Evolutionary conservation across 1,140 invertebrate species (phyloP).

Genomic region (Drosophila willistoni): DNA sequence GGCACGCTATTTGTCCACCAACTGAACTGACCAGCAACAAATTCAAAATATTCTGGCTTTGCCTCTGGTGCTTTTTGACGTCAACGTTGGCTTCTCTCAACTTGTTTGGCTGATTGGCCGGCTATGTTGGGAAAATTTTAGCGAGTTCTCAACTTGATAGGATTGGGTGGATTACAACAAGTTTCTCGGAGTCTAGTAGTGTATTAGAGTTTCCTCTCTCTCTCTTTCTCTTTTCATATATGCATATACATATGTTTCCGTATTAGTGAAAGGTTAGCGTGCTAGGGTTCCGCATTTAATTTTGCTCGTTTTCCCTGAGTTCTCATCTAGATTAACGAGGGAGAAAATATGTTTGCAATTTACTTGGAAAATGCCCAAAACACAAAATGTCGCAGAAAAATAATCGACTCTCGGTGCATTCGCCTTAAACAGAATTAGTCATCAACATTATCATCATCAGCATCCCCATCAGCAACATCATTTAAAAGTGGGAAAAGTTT

Average conservation of each 20-base stretch:
- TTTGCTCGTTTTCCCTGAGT: slow-evolving; percentile 38
- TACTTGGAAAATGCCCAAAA: slow-evolving; percentile 56
- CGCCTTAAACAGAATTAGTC: neutral
- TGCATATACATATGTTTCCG: slow-evolving; percentile 20
- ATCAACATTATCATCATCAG: neutral
- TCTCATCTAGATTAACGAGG: slow-evolving; percentile 21
- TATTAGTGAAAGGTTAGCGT: slow-evolving; percentile 30
- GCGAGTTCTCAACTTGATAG: slow-evolving; percentile 30
- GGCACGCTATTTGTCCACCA: slow-evolving; percentile 66
- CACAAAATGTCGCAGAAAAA: slow-evolving; percentile 36
- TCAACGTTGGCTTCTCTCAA: slow-evolving; percentile 15
- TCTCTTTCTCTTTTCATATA: neutral
- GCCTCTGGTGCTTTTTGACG: neutral
- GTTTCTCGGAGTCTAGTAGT: slow-evolving; percentile 19
- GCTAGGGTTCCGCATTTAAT: slow-evolving; percentile 38
- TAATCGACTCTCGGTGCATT: slow-evolving; percentile 7
- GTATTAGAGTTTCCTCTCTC: slow-evolving; percentile 14
- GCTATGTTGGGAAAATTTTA: slow-evolving; percentile 34
- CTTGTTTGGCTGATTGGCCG: slow-evolving; percentile 41
- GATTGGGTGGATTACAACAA: slow-evolving; percentile 30
- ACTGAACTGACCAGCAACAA: slow-evolving; percentile 61
- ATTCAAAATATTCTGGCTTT: neutral
- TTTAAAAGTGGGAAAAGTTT: slow-evolving; percentile 6
- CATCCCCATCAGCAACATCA: neutral
- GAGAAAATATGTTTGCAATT: slow-evolving; percentile 35